Conservation (phyloP, 1,140 invertebrate genomes). For the Rhizoglyphus robini region DNA sequence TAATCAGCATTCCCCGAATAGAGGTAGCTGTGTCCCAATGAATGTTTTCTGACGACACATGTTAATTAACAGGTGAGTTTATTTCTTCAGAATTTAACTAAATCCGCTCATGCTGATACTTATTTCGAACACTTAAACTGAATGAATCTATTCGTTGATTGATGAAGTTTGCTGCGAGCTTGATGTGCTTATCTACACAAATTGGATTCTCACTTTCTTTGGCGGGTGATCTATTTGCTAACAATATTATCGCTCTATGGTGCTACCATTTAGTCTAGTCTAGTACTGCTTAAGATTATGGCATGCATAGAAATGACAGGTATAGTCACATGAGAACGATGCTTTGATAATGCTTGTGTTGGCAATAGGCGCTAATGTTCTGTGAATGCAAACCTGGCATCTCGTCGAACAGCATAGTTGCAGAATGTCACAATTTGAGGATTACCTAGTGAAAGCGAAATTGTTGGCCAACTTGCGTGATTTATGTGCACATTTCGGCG, state of each 20-base stretch:
- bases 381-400: not conserved
- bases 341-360: not conserved
- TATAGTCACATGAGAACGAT: conserved; percentile 13
- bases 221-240: not conserved
- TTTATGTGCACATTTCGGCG: not conserved
- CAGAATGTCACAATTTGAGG: not conserved
- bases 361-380: not conserved
- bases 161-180: not conserved
- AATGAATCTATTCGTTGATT: conserved; percentile 2
- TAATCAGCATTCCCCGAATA: not conserved
- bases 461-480: conserved; percentile 1
- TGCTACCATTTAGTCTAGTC: not conserved
- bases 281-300: not conserved
- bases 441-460: conserved; percentile 8
- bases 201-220: not conserved
- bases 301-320: conserved; percentile 1
- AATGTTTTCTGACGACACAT: conserved; percentile 3
- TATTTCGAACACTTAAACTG: too few species aligned
- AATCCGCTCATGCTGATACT: not conserved
- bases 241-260: not conserved
- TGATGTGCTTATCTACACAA: not conserved
- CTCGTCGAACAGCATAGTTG: not conserved
- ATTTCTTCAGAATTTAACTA: not conserved
- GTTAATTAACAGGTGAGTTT: conserved; percentile 7
- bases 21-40: conserved; percentile 7